A percentile compares a stretch with the other conserved stretches of the same genome.
phyloP scores from a whole-genome alignment of 2,888 invertebrate genomes.

The Ephialtes manifestator region DNA sequence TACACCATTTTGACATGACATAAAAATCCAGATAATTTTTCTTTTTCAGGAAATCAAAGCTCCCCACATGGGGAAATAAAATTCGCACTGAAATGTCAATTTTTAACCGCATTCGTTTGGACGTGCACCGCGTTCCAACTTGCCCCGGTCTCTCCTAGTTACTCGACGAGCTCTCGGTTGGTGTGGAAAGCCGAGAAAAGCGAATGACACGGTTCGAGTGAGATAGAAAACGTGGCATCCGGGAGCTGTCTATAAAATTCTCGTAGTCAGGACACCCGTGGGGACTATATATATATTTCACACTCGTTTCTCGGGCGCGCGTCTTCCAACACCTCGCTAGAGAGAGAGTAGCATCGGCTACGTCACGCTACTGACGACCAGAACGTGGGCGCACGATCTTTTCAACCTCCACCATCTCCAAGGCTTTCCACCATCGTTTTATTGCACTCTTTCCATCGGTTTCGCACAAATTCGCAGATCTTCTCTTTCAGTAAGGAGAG shows the following conservation, averaged over 20 bases:
- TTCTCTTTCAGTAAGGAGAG: background rate
- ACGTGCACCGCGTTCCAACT: too few species aligned
- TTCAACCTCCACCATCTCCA: background rate
- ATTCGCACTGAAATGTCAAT: too few species aligned
- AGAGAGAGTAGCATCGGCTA: background rate
- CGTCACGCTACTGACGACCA: constrained; percentile 49
- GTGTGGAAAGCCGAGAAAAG: constrained; percentile 7
- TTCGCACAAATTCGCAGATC: constrained; percentile 30
- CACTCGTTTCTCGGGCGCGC: background rate
- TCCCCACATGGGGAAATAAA: too few species aligned
- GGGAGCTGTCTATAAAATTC: constrained; percentile 75
- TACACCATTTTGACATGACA: too few species aligned
- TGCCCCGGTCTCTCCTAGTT: too few species aligned
- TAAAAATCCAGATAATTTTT: too few species aligned
- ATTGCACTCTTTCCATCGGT: constrained; percentile 31
- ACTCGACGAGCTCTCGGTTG: constrained; percentile 11
- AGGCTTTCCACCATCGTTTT: constrained; percentile 13
- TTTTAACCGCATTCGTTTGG: too few species aligned
- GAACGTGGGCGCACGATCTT: constrained; percentile 29
- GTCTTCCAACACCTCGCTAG: background rate
- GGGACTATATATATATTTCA: constrained; percentile 17
- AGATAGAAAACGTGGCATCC: constrained; percentile 68
- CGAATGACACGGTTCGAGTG: constrained; percentile 21
- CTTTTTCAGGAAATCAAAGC: too few species aligned
- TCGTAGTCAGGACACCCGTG: constrained; percentile 61